phyloP scores from a whole-genome alignment of 2,888 invertebrate species.

The Ophion obscuratus region DNA sequence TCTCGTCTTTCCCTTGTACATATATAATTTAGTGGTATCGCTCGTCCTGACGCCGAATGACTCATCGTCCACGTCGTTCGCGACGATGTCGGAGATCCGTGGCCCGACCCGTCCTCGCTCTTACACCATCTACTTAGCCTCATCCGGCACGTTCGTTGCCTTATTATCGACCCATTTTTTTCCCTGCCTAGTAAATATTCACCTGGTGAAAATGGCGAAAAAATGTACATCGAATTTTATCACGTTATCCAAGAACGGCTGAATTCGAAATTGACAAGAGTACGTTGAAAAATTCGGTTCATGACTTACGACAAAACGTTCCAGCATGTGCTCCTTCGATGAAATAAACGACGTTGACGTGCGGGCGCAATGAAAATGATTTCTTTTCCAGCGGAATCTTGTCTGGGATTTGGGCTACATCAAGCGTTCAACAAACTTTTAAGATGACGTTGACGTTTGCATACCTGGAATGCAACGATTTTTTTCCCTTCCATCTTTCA shows the following conservation, averaged over 20 bases:
- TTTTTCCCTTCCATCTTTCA: no score
- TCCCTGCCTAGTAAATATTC: not conserved
- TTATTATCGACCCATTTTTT: conserved; percentile 13
- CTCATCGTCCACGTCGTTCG: conserved; percentile 34
- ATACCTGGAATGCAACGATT: no score
- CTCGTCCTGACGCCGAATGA: conserved; percentile 27
- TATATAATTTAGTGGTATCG: conserved; percentile 13
- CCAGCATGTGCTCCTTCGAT: no score
- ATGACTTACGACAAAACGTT: no score
- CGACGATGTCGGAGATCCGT: conserved; percentile 8
- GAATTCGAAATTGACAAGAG: no score
- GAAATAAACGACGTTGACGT: no score
- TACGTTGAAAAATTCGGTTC: no score
- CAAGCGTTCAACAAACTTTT: no score
- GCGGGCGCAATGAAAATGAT: not conserved
- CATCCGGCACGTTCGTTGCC: conserved; percentile 9
- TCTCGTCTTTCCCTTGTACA: conserved; percentile 18
- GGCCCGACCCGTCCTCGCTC: conserved; percentile 20
- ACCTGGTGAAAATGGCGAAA: not conserved
- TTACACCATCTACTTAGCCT: conserved; percentile 2
- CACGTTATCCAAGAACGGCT: not conserved
- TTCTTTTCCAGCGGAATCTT: not conserved
- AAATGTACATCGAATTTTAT: not conserved
- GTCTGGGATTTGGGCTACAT: no score
- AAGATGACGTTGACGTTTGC: no score